Base-by-base conservation (phyloP, 2,888 invertebrate species). In the Biston betularia region DNA sequence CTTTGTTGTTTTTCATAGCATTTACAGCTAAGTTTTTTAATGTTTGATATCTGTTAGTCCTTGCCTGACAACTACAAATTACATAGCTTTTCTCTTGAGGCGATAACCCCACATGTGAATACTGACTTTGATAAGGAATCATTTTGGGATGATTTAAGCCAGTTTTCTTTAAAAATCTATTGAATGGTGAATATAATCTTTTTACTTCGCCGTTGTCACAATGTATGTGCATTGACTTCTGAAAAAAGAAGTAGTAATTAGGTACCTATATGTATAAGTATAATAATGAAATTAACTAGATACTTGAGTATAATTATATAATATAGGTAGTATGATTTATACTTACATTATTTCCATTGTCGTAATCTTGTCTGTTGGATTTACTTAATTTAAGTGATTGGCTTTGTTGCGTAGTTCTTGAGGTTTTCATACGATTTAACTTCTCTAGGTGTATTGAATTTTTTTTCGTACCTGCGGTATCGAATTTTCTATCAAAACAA, bases 1-100 rank as follows among this genome's bases (percentile, higher is more conserved):
- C 94, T 85, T 95, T 95, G 63, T 85, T 88, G 11, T 92, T 80
- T 71, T 80, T 83, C 61, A 94, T 91, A n/a, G 95, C 95, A 54
- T 75, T 78, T 8, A 89, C 81, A 12, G 95, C 95, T 70, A 89
- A 80, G 4, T 77, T 83, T 85, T 93, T 94, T 38, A 95, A 79
- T 70, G 78, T 77, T 65, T 77, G 14, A 71, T 88, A 93, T 69
- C 88, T 81, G 8, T 68, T 70, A 12, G 83, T 70, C 77, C 80
- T 82, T 6, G 82, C 70, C 79, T 91, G 88, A 72, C 90, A 92
- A 65, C 77, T 87, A 62, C 81, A 79, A 73, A 93, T 88, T 14
- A 93, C 57, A 56, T 82, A 90, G 64, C 77, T 83, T 75, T 85
- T 92, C 63, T 93, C 92, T 82, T 91, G 93, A 5, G 86, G 76